A percentile compares a stretch with the other conserved stretches of the same genome.
Evolutionary conservation across 2,797 vertebrate genomes (phyloP).

Genomic region (Tympanoctomys barrerae): DNA sequence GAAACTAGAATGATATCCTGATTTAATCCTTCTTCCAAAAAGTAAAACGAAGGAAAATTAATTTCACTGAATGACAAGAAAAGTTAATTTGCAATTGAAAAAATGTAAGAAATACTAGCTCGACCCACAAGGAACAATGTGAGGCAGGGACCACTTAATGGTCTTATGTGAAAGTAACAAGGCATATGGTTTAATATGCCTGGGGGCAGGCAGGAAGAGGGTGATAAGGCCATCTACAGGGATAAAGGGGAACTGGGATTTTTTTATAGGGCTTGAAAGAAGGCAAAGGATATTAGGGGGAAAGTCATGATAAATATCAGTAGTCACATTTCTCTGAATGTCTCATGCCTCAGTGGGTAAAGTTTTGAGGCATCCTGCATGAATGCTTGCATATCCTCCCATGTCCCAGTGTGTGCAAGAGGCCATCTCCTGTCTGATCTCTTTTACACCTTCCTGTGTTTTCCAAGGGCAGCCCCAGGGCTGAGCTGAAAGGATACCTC

Average conservation of each 20-base stretch:
- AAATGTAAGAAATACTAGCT: background rate
- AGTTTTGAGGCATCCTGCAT: too few relatives aligned
- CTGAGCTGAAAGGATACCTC: too few relatives aligned
- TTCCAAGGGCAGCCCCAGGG: too few relatives aligned
- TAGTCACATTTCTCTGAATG: too few relatives aligned
- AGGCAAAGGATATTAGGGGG: background rate
- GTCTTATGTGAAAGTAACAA: background rate
- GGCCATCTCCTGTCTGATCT: too few relatives aligned
- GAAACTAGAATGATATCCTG: background rate
- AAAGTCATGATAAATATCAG: too few relatives aligned
- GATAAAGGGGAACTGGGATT: background rate
- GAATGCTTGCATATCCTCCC: too few relatives aligned
- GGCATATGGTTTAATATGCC: background rate
- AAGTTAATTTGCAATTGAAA: background rate
- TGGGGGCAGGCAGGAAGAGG: too few relatives aligned
- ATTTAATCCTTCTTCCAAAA: background rate
- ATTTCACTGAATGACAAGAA: constrained; percentile 1
- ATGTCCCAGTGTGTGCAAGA: too few relatives aligned
- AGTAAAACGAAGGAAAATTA: background rate
- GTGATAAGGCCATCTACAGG: background rate
- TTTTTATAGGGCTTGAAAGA: background rate
- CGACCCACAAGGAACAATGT: background rate
- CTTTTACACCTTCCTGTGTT: too few relatives aligned
- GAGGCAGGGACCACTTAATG: background rate
- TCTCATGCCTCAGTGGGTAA: too few relatives aligned